Percentiles rank a stretch among this genome's conserved stretches.
Evolutionary conservation across 30 jellyfish, hydroid and myxozoan species (phyloP).

Genomic region (Nemopilema nomurai): DNA sequence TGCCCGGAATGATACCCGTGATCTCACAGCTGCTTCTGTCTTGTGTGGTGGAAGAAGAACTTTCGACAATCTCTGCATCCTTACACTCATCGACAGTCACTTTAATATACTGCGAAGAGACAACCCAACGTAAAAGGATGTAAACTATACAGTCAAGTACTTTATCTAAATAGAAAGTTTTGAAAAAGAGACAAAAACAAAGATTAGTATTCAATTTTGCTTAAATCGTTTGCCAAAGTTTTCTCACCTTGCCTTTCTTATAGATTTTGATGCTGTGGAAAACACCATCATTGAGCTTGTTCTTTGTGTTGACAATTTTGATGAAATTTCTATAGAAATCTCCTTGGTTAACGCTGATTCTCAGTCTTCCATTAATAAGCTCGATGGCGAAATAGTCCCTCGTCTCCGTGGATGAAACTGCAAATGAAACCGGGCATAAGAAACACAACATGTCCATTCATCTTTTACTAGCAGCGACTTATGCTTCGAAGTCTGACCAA

Average conservation of each 20-base stretch:
- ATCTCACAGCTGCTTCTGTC: constrained; percentile 84
- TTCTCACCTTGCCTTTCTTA: constrained; percentile 91
- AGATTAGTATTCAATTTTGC: background rate
- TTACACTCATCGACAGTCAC: constrained; percentile 88
- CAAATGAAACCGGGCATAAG: too few species aligned
- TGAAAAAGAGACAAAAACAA: background rate
- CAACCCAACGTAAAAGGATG: background rate
- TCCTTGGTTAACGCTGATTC: constrained; percentile 88
- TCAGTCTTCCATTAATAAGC: constrained; percentile 73
- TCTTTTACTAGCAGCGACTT: background rate
- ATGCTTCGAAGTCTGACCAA: background rate
- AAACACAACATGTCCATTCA: too few species aligned
- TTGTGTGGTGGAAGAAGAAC: constrained; percentile 50
- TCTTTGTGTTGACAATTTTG: constrained; percentile 41
- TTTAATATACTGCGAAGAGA: constrained; percentile 68
- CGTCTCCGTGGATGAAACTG: constrained; percentile 56
- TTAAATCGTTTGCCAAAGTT: background rate
- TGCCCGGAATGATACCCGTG: constrained; percentile 89
- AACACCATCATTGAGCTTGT: constrained; percentile 72
- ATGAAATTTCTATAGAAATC: constrained; percentile 73
- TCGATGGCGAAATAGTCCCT: constrained; percentile 89
- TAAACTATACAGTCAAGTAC: too few species aligned
- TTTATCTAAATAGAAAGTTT: too few species aligned
- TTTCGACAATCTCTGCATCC: constrained; percentile 82
- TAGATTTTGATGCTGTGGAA: constrained; percentile 84